A percentile compares a stretch with the other conserved stretches of the same genome.
phyloP scores from a whole-genome alignment of 2,113 vertebrate species.

The Pandion haliaetus region DNA sequence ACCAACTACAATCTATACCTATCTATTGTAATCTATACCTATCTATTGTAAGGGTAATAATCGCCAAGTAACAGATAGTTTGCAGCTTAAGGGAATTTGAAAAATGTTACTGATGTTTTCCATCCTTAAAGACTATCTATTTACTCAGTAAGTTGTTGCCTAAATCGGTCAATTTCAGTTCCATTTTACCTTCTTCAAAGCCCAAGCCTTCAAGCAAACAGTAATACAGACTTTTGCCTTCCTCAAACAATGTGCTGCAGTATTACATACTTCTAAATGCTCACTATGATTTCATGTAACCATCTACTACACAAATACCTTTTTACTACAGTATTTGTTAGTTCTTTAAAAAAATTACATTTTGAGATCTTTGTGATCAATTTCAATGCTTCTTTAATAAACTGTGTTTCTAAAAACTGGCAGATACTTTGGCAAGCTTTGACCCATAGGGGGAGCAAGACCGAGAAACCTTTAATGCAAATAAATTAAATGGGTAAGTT shows the following conservation, averaged over 20 bases:
- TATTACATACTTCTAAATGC: background rate
- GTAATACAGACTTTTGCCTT: background rate
- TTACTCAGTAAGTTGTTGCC: background rate
- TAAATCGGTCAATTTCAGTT: background rate
- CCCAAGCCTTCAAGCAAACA: background rate
- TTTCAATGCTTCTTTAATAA: background rate
- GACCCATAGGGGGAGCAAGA: background rate
- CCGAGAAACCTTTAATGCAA: background rate
- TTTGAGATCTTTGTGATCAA: background rate
- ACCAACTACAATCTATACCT: background rate
- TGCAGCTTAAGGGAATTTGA: background rate
- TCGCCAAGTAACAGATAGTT: background rate
- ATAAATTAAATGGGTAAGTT: background rate
- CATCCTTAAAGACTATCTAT: background rate
- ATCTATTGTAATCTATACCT: background rate
- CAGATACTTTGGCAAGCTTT: background rate
- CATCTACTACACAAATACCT: background rate
- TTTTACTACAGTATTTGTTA: background rate
- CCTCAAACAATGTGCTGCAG: background rate
- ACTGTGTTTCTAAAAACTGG: background rate
- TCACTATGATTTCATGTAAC: background rate
- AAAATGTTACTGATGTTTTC: background rate
- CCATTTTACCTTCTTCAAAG: background rate
- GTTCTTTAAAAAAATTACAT: background rate
- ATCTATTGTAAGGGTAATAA: background rate